These are phyloP conservation scores for Perccottus glenii DNA, from an alignment of 2,113 vertebrate genomes.

Conservation along the genomic window DNA sequence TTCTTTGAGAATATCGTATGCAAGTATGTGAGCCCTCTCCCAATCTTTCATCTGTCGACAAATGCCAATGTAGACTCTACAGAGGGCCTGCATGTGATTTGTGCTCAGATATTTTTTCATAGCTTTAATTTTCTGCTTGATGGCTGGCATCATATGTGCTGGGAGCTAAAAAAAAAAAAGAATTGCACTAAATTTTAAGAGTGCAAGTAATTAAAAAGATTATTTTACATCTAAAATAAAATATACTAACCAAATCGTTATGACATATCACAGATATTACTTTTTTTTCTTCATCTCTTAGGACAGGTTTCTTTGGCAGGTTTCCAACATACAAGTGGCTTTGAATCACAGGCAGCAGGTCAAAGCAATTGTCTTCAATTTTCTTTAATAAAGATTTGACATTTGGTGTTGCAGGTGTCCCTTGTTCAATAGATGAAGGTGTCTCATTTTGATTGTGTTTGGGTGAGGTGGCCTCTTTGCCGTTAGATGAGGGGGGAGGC, in stretches of 20 bases:
- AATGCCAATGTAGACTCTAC: slow-evolving; percentile 88
- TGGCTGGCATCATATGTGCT: slow-evolving; percentile 80
- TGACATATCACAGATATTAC: slow-evolving; percentile 85
- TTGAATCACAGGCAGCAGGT: slow-evolving; percentile 88
- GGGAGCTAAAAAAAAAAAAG: slow-evolving; percentile 62
- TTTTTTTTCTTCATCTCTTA: slow-evolving; percentile 91
- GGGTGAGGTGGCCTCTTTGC: slow-evolving; percentile 11
- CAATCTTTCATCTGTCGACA: slow-evolving; percentile 87
- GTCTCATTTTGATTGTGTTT: neutral
- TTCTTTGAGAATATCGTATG: slow-evolving; percentile 89
- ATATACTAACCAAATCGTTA: slow-evolving; percentile 78
- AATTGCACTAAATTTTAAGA: too few species aligned
- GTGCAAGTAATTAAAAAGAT: neutral
- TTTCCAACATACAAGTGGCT: slow-evolving; percentile 85
- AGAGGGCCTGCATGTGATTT: slow-evolving; percentile 84
- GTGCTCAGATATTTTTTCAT: slow-evolving; percentile 70
- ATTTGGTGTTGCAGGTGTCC: slow-evolving; percentile 12
- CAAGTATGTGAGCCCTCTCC: slow-evolving; percentile 88
- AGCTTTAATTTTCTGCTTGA: slow-evolving; percentile 84
- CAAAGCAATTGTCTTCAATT: slow-evolving; percentile 83
- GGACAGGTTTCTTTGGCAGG: slow-evolving; percentile 84
- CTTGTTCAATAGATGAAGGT: neutral
- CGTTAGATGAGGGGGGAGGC: slow-evolving; percentile 6
- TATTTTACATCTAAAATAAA: slow-evolving; percentile 1
- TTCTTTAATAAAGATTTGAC: slow-evolving; percentile 76